phyloP scores from a whole-genome alignment of 2,113 vertebrate genomes.

The Oreocharis arfaki region DNA sequence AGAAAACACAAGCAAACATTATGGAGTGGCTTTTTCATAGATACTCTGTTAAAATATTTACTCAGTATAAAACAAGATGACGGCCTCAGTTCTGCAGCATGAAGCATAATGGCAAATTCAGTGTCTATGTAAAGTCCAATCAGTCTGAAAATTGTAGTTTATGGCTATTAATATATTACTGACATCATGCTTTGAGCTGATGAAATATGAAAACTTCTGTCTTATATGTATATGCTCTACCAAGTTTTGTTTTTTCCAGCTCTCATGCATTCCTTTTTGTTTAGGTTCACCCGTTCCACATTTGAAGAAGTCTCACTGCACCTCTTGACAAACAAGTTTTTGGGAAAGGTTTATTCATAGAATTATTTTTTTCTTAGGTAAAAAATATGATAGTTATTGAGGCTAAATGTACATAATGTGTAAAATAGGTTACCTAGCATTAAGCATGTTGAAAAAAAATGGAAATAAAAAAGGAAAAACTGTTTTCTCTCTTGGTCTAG shows the following conservation, averaged over 20 bases:
- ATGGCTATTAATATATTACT: background rate
- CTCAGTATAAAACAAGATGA: background rate
- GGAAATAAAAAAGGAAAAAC: background rate
- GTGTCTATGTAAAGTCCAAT: background rate
- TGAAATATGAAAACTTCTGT: background rate
- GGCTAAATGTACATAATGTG: background rate
- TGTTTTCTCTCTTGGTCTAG: background rate
- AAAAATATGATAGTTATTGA: background rate
- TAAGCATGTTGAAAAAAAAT: background rate
- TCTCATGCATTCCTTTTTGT: background rate
- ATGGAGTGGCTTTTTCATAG: background rate
- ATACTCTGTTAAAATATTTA: background rate
- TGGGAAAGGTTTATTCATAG: background rate
- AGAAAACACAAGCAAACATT: background rate
- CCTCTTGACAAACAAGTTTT: background rate
- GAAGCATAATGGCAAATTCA: background rate
- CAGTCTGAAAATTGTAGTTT: background rate
- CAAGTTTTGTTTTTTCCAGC: background rate
- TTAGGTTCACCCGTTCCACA: background rate
- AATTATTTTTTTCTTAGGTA: no score
- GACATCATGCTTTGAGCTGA: background rate
- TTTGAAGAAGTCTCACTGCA: background rate
- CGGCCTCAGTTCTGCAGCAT: background rate
- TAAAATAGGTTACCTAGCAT: background rate
- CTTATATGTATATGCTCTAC: background rate